Evolutionary conservation across 2,797 vertebrate genomes (phyloP).

Genomic region (Psittacula echo): DNA sequence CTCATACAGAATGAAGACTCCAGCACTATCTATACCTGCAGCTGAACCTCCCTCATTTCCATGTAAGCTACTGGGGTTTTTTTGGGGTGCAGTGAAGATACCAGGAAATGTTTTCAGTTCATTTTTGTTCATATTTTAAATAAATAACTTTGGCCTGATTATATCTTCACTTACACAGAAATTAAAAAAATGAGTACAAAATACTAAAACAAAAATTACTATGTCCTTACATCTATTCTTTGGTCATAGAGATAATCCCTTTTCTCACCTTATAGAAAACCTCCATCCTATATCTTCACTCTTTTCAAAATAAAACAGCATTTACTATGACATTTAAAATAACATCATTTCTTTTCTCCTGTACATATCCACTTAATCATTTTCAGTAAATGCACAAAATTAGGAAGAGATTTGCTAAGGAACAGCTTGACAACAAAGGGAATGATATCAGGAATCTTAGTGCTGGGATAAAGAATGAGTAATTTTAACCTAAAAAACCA

Average conservation of each 20-base stretch:
- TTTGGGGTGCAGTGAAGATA: neutral
- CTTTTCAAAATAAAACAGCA: neutral
- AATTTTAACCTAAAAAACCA: neutral
- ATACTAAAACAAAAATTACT: neutral
- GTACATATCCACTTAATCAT: neutral
- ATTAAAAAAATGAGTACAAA: neutral
- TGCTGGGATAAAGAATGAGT: neutral
- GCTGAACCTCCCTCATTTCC: neutral
- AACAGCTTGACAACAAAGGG: neutral
- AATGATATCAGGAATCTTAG: neutral
- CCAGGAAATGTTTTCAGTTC: neutral
- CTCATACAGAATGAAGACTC: neutral
- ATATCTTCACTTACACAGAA: neutral
- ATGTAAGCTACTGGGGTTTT: neutral
- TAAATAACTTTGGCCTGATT: neutral
- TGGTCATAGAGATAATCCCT: neutral
- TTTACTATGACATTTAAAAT: neutral
- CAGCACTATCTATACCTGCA: neutral
- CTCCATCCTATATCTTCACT: neutral
- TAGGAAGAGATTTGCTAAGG: neutral
- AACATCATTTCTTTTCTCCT: neutral
- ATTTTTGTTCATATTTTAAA: neutral
- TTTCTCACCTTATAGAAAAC: neutral
- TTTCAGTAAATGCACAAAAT: neutral
- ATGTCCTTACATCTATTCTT: neutral